A percentile compares a stretch with the other conserved stretches of the same genome.
These are phyloP conservation scores for Epinephelus fuscoguttatus DNA, from an alignment of 2,113 vertebrate species.

Conservation along the genomic window DNA sequence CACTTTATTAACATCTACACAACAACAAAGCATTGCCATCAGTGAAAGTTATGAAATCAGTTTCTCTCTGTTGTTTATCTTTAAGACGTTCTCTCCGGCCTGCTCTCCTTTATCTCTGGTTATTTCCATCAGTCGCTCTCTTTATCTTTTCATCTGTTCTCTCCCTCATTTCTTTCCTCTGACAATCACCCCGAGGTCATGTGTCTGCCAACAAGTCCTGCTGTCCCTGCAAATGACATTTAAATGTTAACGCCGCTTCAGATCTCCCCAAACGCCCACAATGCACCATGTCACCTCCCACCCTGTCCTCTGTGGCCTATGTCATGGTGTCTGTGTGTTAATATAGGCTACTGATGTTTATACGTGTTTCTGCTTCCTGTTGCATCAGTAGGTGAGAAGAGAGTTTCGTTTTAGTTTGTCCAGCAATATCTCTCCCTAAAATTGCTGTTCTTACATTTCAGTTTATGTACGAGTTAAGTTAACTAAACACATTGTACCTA, in stretches of 20 bases:
- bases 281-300: slow-evolving; percentile 61
- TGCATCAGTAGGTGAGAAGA: background rate
- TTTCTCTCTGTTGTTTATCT: slow-evolving; percentile 4
- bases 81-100: background rate
- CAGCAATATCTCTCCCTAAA: too few relatives aligned
- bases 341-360: background rate
- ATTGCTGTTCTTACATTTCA: background rate
- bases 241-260: slow-evolving; percentile 76
- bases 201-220: slow-evolving; percentile 65
- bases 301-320: slow-evolving; percentile 11
- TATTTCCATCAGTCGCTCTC: slow-evolving; percentile 7
- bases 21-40: slow-evolving; percentile 1
- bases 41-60: background rate
- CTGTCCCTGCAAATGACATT: slow-evolving; percentile 75
- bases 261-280: slow-evolving; percentile 62
- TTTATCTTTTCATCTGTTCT: slow-evolving; percentile 25
- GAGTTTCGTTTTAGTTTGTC: background rate
- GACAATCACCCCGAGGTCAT: slow-evolving; percentile 39
- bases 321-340: background rate
- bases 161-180: slow-evolving; percentile 23
- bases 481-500: background rate
- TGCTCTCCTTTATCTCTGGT: slow-evolving; percentile 3
- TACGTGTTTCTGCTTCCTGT: slow-evolving; percentile 1
- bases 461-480: background rate
- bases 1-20: background rate